Conservation (phyloP, 37 sponge, comb jelly and placozoan species). For the Crambe crambe region DNA sequence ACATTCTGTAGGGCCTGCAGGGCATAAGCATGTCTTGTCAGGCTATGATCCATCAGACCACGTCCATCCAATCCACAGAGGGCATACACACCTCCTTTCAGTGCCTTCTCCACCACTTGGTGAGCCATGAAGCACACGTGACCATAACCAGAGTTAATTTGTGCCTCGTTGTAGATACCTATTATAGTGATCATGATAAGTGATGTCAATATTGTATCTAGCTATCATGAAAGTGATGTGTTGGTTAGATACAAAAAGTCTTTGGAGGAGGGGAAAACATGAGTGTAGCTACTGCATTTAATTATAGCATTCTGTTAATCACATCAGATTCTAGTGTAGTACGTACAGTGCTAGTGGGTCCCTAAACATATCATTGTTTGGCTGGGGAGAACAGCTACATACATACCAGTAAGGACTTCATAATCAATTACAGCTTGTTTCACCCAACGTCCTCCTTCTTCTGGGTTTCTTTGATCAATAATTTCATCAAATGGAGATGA, state of each 20-base stretch:
- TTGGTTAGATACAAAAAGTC: too few species aligned
- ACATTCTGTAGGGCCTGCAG: conserved; percentile 4
- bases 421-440: conserved; percentile 41
- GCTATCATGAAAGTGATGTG: too few species aligned
- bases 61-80: conserved; percentile 43
- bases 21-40: conserved; percentile 29
- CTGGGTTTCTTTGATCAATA: background rate
- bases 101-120: too few species aligned
- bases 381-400: too few species aligned
- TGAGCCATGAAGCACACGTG: conserved; percentile 70
- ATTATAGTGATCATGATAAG: too few species aligned
- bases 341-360: too few species aligned
- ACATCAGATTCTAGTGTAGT: too few species aligned
- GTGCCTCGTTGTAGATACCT: background rate
- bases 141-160: background rate
- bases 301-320: too few species aligned
- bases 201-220: too few species aligned
- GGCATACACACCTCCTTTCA: conserved; percentile 49
- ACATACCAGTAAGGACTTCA: conserved; percentile 2
- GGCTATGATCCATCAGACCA: conserved; percentile 11
- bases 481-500: background rate
- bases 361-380: too few species aligned
- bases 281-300: too few species aligned
- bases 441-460: conserved; percentile 46
- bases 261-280: too few species aligned